Evolutionary conservation across 2,888 invertebrate species (phyloP), one percentile per base, ranked within the genome.

Genomic region (Dasypogon diadema): DNA sequence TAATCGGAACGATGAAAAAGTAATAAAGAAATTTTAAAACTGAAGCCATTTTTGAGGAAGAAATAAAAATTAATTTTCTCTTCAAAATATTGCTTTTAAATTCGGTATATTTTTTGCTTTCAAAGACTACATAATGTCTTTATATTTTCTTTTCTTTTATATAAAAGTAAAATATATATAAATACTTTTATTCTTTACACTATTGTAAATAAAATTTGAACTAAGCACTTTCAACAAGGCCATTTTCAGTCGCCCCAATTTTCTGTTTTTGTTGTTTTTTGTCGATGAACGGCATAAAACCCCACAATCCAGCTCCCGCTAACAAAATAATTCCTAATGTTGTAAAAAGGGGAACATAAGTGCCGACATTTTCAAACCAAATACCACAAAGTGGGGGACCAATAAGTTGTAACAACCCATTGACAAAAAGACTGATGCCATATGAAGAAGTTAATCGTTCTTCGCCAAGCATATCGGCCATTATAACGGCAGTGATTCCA

Each of bases 381-480:
- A 90, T 80, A 0, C 94, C 94, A 82, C 94, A 94, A n/a, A 95
- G 87, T 0, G 95, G 95, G 1, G 95, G 95, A 1, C 95, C 95
- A 1, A 93, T 86, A 54, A 95, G 83, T 83, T 95, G 95, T 21
- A 95, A 84, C 63, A 95, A 89, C 1, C 95, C 95, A 81, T 95
- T 95, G 10, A 95, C 90, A 80, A 95, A 95, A 30, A 95, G 86
- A 79, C 94, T 94, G 30, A 95, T 94, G 0, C 95, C 95, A 81
- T 95, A 95, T 0, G 94, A 93, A 0, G 94, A 93, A 82, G 94
- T 93, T 0, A 95, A 84, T n/a, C 93, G 88, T 79, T 95, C 94
- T 0, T 92, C 92, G 0, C 95, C 95, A 4, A 95, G 83, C 91
- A 95, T 91, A 82, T 95, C 95, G 0, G 94, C 93, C 93, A 95